Evolutionary conservation across 2,113 vertebrate genomes (phyloP), one percentile per base, ranked within the genome.

Genomic region (Diglossa brunneiventris): DNA sequence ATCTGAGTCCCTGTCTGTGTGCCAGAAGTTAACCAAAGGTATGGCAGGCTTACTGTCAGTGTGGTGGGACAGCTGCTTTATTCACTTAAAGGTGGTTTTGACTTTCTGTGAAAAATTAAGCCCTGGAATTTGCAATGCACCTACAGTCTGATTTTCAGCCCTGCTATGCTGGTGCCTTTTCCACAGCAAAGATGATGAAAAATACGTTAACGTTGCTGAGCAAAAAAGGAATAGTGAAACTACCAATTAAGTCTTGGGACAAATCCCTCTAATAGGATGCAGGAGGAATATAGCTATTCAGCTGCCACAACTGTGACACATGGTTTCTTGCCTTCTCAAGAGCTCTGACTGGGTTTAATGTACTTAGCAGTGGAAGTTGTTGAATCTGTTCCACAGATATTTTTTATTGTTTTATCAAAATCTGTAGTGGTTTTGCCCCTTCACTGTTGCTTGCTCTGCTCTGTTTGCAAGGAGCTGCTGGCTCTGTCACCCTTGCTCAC

Each of bases 21-120:
- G 85, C 92, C 93, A 94, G 69, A 92, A 94, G 44, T 87, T 94
- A 93, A 70, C 81, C 0, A 0, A 92, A 90, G 49, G 68, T 83
- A 84, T 75, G 76, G 74, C 73, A 90, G 53, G 72, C 79, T 92
- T 67, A 41, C 64, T 82, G 37, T 93, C 92, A 93, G 39, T 31
- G 58, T 46, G 44, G 61, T 87, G 73, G 70, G 61, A 94, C 73
- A 90, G 83, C 88, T 93, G 73, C 93, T 82, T 80, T 82, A 27
- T 55, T 56, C 27, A 26, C 61, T 93, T 93, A 37, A 64, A 81
- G 37, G 62, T 84, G 83, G 56, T 78, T 94, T 94, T 89, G 92
- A 55, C 88, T 84, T 90, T 83, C 73, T 81, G n/a, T 79, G 86
- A 89, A 92, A 93, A 96, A 83, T 68, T 35, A 95, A 92, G n/a